phyloP scores from a whole-genome alignment of 2,113 vertebrate species.

The Clarias batrachus region DNA sequence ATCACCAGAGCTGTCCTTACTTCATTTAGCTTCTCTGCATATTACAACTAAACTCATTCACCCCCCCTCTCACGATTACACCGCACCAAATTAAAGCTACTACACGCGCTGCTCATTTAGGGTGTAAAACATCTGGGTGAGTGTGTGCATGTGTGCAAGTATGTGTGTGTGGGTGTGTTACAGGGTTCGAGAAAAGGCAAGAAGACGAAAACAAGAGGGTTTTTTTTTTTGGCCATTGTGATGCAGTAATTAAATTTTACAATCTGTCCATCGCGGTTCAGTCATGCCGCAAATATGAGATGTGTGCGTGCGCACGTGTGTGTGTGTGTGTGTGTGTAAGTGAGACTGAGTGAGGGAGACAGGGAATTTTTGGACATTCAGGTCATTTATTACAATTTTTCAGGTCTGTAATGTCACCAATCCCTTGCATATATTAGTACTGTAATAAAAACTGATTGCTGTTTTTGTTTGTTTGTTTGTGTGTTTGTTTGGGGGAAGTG shows the following conservation, averaged over 20 bases:
- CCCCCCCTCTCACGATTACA: conserved; percentile 70
- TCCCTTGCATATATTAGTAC: conserved; percentile 22
- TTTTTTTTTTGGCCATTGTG: conserved; percentile 72
- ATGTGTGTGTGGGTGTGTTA: conserved; percentile 62
- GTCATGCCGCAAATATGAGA: conserved; percentile 71
- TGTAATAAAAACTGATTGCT: neutral
- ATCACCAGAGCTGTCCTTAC: conserved; percentile 90
- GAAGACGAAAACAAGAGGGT: conserved; percentile 69
- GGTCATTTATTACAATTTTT: conserved; percentile 43
- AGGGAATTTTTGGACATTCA: conserved; percentile 20
- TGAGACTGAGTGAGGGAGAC: neutral
- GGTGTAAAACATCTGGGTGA: conserved; percentile 73
- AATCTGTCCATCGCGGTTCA: conserved; percentile 76
- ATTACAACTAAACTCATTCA: conserved; percentile 82
- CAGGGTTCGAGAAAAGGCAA: conserved; percentile 54
- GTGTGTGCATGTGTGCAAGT: neutral
- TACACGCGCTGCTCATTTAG: conserved; percentile 77
- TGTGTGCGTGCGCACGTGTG: neutral
- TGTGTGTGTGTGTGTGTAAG: conserved; percentile 23
- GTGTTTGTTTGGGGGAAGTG: too few species aligned
- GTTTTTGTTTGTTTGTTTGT: conserved; percentile 25
- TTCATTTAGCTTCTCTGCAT: conserved; percentile 87
- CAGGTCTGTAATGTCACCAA: conserved; percentile 40
- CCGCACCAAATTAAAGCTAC: conserved; percentile 78
- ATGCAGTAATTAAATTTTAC: conserved; percentile 76